These are phyloP conservation scores for Cotesia chilonis DNA, from an alignment of 1,140 invertebrate species.

Conservation along the genomic window DNA sequence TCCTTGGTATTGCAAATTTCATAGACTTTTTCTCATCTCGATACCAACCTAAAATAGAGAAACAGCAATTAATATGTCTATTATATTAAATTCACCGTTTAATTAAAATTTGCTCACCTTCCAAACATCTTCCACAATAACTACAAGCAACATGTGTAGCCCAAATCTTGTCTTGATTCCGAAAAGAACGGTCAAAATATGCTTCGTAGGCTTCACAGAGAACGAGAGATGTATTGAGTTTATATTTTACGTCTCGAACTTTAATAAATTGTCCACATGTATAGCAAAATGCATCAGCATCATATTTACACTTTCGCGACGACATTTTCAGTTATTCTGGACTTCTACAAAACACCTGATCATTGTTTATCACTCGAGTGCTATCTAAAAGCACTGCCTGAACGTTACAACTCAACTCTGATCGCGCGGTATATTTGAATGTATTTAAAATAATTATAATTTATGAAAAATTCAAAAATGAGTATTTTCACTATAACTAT, in stretches of 20 bases:
- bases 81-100: not conserved
- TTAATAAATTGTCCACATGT: not conserved
- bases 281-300: slow-evolving; percentile 2
- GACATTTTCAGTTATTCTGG: not conserved
- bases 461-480: not conserved
- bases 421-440: not conserved
- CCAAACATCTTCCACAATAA: slow-evolving; percentile 4
- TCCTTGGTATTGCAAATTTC: too few relatives aligned
- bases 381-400: not conserved
- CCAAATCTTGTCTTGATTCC: not conserved
- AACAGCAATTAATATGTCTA: not conserved
- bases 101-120: slow-evolving; percentile 1
- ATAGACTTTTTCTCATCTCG: too few relatives aligned
- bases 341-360: not conserved
- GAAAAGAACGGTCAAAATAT: not conserved
- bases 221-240: not conserved
- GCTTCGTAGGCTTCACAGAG: too few relatives aligned
- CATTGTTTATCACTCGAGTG: not conserved
- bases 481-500: slow-evolving; percentile 6
- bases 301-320: not conserved
- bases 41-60: too few relatives aligned
- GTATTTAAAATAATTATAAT: not conserved
- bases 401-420: not conserved
- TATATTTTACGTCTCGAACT: not conserved
- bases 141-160: not conserved